These are phyloP conservation scores for Oenanthe oenanthe DNA, from an alignment of 2,113 vertebrate species.

Conservation along the genomic window DNA sequence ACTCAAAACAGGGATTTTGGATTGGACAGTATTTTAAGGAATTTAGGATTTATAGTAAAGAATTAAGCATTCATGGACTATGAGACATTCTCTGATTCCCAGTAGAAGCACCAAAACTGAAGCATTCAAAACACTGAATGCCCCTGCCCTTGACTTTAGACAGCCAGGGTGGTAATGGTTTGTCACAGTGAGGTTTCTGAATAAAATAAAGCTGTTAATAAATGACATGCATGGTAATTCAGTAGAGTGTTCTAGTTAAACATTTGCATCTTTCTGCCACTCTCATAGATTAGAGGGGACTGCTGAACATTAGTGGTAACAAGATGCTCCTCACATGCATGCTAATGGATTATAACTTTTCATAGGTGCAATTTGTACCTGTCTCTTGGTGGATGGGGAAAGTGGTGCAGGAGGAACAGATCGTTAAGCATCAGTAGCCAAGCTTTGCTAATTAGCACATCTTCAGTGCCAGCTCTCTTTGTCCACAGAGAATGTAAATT, in stretches of 20 bases:
- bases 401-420: neutral
- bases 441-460: slow-evolving; percentile 33
- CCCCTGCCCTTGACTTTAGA: neutral
- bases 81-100: neutral
- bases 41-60: neutral
- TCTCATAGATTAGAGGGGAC: neutral
- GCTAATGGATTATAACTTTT: slow-evolving; percentile 27
- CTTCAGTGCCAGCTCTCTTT: slow-evolving; percentile 1
- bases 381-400: neutral
- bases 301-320: neutral
- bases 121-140: neutral
- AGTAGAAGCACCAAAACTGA: neutral
- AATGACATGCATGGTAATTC: neutral
- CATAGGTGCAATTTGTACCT: slow-evolving; percentile 31
- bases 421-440: neutral
- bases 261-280: neutral
- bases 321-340: neutral
- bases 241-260: neutral
- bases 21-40: neutral
- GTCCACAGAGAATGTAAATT: slow-evolving; percentile 14
- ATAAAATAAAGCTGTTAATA: neutral
- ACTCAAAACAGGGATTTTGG: neutral
- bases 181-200: neutral
- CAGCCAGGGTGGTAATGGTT: neutral
- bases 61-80: neutral